Percentiles rank a stretch among this genome's conserved stretches.
These are phyloP conservation scores for Adelosebastes latens DNA, from an alignment of 2,797 vertebrate genomes.

Conservation along the genomic window DNA sequence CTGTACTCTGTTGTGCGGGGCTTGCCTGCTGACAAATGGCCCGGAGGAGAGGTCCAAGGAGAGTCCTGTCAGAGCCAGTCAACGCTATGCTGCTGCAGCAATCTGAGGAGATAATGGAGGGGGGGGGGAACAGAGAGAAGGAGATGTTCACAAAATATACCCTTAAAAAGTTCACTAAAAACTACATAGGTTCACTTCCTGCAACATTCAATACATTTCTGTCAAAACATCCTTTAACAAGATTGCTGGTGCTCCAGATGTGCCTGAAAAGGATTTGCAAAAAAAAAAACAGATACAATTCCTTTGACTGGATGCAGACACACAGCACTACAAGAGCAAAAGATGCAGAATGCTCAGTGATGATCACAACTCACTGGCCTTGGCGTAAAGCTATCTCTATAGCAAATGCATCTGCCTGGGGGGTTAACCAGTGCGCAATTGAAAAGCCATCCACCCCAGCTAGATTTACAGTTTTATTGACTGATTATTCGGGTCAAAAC, in stretches of 20 bases:
- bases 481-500: conserved; percentile 66
- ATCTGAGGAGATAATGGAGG: conserved; percentile 14
- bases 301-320: neutral
- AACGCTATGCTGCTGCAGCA: conserved; percentile 54
- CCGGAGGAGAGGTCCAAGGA: conserved; percentile 66
- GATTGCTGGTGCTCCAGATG: neutral
- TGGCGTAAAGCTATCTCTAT: neutral
- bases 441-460: conserved; percentile 49
- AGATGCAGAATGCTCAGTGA: neutral
- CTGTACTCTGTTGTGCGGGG: conserved; percentile 45
- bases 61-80: conserved; percentile 66
- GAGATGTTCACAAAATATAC: neutral
- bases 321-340: neutral
- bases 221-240: neutral
- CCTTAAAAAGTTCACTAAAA: neutral
- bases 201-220: neutral
- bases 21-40: conserved; percentile 70
- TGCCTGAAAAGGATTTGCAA: neutral
- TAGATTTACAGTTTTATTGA: conserved; percentile 68
- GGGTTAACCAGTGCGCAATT: conserved; percentile 49
- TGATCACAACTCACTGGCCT: conserved; percentile 13
- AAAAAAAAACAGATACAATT: neutral
- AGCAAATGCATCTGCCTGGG: conserved; percentile 33
- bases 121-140: neutral
- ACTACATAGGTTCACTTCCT: neutral